These are phyloP conservation scores for Stichopus chloronotus DNA, from an alignment of 35 echinoderm and acorn worm species.

Conservation along the genomic window DNA sequence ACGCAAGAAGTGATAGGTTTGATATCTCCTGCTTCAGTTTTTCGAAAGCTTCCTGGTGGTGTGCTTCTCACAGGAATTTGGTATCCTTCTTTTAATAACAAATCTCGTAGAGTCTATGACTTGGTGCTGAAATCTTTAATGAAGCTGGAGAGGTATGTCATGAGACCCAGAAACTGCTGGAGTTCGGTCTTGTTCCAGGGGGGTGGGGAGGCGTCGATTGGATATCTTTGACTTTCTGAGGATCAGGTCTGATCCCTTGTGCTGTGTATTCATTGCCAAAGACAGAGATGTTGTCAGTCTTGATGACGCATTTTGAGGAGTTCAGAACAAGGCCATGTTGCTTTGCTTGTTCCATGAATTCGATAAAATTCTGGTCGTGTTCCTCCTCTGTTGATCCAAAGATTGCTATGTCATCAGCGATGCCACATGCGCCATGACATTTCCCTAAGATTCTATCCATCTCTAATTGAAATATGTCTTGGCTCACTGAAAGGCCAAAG, in stretches of 20 bases:
- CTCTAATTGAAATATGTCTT: neutral
- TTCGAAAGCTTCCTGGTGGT: neutral
- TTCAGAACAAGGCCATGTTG: too few relatives aligned
- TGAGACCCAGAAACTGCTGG: constrained; percentile 33
- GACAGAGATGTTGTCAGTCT: too few relatives aligned
- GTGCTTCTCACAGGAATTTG: neutral
- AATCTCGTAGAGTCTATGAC: too few relatives aligned
- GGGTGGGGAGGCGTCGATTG: neutral
- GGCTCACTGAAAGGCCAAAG: constrained; percentile 32
- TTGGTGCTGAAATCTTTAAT: neutral
- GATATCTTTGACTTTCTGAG: too few relatives aligned
- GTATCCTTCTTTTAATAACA: neutral
- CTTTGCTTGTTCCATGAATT: too few relatives aligned
- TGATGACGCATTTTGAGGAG: too few relatives aligned
- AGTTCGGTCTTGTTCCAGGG: constrained; percentile 11
- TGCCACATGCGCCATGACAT: neutral
- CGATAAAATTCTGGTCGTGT: neutral
- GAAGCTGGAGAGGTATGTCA: constrained; percentile 28
- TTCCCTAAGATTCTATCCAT: neutral
- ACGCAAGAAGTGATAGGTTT: neutral
- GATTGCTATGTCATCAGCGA: neutral
- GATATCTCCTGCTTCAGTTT: neutral
- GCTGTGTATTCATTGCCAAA: too few relatives aligned
- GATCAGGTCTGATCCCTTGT: too few relatives aligned
- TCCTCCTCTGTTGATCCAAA: neutral